Evolutionary conservation across 2,888 invertebrate genomes (phyloP), one percentile per base, ranked within the genome.

Genomic region (Carcina quercana): DNA sequence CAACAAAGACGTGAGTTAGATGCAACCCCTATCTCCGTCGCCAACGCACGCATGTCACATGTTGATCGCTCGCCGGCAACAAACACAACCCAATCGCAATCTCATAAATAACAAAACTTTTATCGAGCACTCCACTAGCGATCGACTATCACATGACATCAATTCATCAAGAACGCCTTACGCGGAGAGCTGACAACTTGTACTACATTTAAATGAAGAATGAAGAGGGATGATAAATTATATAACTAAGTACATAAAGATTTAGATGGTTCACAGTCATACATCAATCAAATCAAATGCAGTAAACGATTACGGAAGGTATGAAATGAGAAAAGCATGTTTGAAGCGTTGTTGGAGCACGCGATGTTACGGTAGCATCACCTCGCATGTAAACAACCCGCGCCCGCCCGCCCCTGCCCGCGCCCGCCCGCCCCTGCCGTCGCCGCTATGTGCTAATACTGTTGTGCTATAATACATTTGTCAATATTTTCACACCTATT

Each of bases 1-100:
- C 51, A 88, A 89, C 57, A 90, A 88, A 60, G 91, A 93, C 87
- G 93, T 93, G 86, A 86, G 87, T 86, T 48, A 34, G 34, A 12
- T 12, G 24, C 6, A 8, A 6, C 7, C 17, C 7, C 12, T 25
- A 10, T 5, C 15, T 15, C 24, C 3, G 14, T n/a, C 22, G 26
- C 33, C 8, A 17, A 27, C 25, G 25, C 14, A 36, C 26, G 25
- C 28, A 28, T 28, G 26, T 25, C 5, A 13, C 25, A 15, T 17
- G 15, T 8, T 10, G 7, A 13, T 25, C 25, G 25, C 25, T 11
- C n/a, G 12, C 11, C 7, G 12, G 22, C 26, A n/a, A n/a, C n/a
- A n/a, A n/a, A n/a, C n/a, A n/a, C n/a, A n/a, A n/a, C n/a, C n/a
- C n/a, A n/a, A n/a, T n/a, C n/a, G n/a, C n/a, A n/a, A n/a, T n/a